phyloP scores from a whole-genome alignment of 1,140 invertebrate genomes.

The Sinella curviseta region DNA sequence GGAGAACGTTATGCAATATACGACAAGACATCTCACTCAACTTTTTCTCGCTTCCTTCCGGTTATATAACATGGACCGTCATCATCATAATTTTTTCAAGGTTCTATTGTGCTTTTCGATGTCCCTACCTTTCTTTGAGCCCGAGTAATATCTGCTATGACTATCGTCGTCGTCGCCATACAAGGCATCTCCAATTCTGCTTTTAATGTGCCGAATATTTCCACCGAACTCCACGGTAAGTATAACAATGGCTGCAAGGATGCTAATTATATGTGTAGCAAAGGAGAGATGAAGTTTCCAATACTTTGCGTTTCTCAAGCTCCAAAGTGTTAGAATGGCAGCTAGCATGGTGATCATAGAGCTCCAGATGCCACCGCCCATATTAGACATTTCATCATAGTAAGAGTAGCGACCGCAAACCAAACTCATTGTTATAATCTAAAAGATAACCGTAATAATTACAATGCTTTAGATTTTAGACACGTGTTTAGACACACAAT shows the following conservation, averaged over 20 bases:
- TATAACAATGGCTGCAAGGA: not conserved
- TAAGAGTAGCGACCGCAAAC: not conserved
- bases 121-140: not conserved
- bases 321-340: not conserved
- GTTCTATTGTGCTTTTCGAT: not conserved
- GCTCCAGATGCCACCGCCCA: not conserved
- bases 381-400: not conserved
- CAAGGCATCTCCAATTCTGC: not conserved
- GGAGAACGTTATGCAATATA: not conserved
- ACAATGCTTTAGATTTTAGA: too few species aligned
- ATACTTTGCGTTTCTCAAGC: not conserved
- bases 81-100: not conserved
- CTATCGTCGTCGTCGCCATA: not conserved
- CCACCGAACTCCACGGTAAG: not conserved
- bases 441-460: not conserved
- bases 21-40: not conserved
- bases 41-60: not conserved
- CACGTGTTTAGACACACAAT: too few species aligned
- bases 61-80: not conserved
- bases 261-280: not conserved
- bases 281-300: conserved; percentile 15
- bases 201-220: not conserved
- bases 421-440: not conserved
- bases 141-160: not conserved
- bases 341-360: not conserved